Base-by-base conservation (phyloP, 2,113 vertebrate genomes). In the Nothobranchius furzeri region DNA sequence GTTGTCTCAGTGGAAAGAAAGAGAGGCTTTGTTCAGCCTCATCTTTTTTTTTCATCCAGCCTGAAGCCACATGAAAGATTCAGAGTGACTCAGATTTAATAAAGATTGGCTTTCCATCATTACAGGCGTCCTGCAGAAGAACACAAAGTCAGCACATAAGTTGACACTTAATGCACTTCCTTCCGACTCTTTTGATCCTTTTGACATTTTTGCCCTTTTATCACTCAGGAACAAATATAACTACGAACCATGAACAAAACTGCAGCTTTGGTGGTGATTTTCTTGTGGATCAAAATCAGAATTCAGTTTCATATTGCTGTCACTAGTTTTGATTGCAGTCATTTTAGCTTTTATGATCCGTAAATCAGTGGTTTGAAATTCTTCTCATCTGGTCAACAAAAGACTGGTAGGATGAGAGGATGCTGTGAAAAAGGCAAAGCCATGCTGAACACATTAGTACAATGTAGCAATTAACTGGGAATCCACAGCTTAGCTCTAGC, bases 1-100 rank as follows among this genome's bases (percentile, higher is more conserved):
- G 70, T 68, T 15, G 40, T 70, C 43, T 55, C 46, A 4, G 14
- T 17, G 14, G 15, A 61, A 75, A 87, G 76, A 88, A 91, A 77
- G 53, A 61, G 57, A 11, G 1, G n/a, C 76, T 86, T 92, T 93
- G 91, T 92, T 82, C n/a, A 12, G 25, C 14, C 2, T n/a, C 6
- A 24, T 56, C 51, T 56, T 64, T 61, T 64, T 64, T 64, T 65
- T 70, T 65, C 42, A 12, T 69, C 17, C 14, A 43, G 47, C 60
- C 35, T 35, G 47, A 60, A 58, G 63, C 78, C 81, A 76, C 80
- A 86, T 82, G 48, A 84, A 87, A 81, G 77, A 45, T 5, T 25
- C 6, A 25, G 48, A 75, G 60, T 82, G 80, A 88, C 55, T 78
- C 88, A 80, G 57, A 78, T 68, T 73, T 60, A 73, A 75, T 12